Evolutionary conservation across 2,797 vertebrate species (phyloP).

Genomic region (Zalophus californianus): DNA sequence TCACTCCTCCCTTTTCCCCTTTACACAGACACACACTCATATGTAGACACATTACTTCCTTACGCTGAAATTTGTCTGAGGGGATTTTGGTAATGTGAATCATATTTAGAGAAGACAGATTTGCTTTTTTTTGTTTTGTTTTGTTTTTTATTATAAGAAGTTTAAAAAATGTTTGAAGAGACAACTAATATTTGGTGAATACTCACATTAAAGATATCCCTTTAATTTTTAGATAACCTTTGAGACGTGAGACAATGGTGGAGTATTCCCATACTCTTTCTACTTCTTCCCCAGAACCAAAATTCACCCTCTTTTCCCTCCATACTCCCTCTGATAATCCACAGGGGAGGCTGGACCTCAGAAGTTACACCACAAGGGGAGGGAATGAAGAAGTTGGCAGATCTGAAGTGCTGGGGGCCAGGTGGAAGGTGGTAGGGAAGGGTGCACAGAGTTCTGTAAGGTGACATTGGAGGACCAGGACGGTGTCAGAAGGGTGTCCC

Average conservation of each 20-base stretch:
- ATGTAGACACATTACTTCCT: not conserved
- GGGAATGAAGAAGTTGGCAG: not conserved
- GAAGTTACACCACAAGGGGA: not conserved
- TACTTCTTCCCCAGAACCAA: not conserved
- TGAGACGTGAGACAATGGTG: not conserved
- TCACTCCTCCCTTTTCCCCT: not conserved
- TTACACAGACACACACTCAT: not conserved
- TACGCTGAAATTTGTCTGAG: not conserved
- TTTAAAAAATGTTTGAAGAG: not conserved
- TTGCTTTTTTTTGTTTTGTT: not conserved
- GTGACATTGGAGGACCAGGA: not conserved
- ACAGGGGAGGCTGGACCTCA: rapidly evolving
- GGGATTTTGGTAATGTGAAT: not conserved
- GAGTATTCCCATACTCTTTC: not conserved
- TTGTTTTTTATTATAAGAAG: not conserved
- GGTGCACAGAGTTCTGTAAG: no score
- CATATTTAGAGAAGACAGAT: not conserved
- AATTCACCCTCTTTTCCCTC: not conserved
- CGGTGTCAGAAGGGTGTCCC: not conserved
- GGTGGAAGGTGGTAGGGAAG: no score
- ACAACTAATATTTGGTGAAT: not conserved
- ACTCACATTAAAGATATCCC: not conserved
- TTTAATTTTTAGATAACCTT: not conserved
- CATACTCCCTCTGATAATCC: not conserved
- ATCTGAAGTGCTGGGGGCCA: not conserved